Evolutionary conservation across 1,140 invertebrate species (phyloP).

Genomic region (Bombyx mandarina): DNA sequence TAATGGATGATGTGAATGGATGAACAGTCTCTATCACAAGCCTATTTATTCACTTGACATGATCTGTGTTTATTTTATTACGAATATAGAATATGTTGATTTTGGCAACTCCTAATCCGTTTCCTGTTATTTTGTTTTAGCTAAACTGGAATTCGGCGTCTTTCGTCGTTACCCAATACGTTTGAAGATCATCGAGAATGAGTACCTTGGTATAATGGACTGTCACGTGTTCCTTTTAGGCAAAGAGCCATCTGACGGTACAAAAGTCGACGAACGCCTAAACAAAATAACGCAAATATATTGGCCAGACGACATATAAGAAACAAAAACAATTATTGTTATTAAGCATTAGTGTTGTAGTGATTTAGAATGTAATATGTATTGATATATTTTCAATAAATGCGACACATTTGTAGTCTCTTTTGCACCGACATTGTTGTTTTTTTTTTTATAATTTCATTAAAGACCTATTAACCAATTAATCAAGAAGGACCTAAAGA

Average conservation of each 20-base stretch:
- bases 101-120: not conserved
- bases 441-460: too few species aligned
- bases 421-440: too few species aligned
- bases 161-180: conserved; percentile 55
- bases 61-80: not conserved
- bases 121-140: conserved; percentile 18
- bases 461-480: too few species aligned
- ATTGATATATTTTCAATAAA: too few species aligned
- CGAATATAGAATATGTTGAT: not conserved
- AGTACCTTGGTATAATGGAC: conserved; percentile 55
- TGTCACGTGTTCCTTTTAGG: conserved; percentile 53
- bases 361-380: too few species aligned
- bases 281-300: conserved; percentile 51
- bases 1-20: not conserved
- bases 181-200: conserved; percentile 43
- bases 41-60: too few species aligned
- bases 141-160: conserved; percentile 41
- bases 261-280: conserved; percentile 35
- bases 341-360: too few species aligned
- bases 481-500: too few species aligned
- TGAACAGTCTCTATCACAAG: too few species aligned
- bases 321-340: conserved; percentile 4
- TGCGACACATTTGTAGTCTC: too few species aligned
- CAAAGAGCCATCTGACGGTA: conserved; percentile 33
- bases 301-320: conserved; percentile 37